Evolutionary conservation across 1,140 invertebrate genomes (phyloP).

Genomic region (Pseudoatta argentina): DNA sequence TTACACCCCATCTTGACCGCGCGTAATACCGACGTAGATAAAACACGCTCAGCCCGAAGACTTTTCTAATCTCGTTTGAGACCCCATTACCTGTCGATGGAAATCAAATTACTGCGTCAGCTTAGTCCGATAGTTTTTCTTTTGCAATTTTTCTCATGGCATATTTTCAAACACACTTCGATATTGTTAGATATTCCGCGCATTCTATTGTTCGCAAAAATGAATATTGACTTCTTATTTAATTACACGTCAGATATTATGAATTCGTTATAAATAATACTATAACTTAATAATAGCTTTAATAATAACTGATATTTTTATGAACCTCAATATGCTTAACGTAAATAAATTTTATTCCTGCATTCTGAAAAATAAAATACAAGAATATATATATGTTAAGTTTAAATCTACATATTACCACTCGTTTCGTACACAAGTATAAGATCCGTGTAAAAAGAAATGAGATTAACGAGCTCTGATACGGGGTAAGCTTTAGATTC

Average conservation of each 20-base stretch:
- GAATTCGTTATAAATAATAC: neutral
- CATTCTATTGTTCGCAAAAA: neutral
- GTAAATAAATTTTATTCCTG: neutral
- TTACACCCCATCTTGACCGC: neutral
- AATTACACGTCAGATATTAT: neutral
- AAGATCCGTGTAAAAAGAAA: neutral
- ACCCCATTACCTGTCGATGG: slow-evolving; percentile 32
- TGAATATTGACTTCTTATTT: neutral
- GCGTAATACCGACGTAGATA: slow-evolving; percentile 36
- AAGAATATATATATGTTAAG: neutral
- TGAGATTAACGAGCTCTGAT: slow-evolving; percentile 33
- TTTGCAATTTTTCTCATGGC: slow-evolving; percentile 24
- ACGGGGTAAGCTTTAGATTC: slow-evolving; percentile 27
- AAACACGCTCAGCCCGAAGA: slow-evolving; percentile 26
- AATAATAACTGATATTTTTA: neutral
- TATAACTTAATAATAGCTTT: neutral
- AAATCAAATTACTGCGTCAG: slow-evolving; percentile 43
- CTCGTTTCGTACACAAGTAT: neutral
- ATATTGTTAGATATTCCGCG: neutral
- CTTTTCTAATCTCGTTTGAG: slow-evolving; percentile 41
- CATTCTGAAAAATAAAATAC: neutral
- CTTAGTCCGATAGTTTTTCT: slow-evolving; percentile 30
- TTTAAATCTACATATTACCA: neutral
- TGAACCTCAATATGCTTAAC: neutral
- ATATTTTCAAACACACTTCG: neutral